Base-by-base conservation (phyloP, 1,140 invertebrate species). In the Glossosoma conforme region DNA sequence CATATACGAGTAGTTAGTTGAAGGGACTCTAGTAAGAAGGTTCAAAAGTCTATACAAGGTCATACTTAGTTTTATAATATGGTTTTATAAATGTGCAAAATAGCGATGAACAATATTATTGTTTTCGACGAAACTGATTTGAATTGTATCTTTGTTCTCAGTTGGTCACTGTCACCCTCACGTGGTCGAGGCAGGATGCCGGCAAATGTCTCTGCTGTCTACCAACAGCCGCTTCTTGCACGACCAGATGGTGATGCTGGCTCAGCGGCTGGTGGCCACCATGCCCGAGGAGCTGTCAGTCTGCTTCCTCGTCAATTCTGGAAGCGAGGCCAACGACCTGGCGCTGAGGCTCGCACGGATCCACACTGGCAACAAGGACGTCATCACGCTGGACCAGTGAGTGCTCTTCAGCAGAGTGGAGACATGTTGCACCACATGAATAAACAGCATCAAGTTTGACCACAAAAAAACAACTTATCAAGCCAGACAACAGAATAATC, bases 261-360 rank as follows among this genome's bases (percentile, higher is more conserved):
- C 96, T 0, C 77, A 93, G 62, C 84, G 85, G 59, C 71, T 98
- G 48, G 83, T 88, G 2, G 80, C 79, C 36, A 86, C 92, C 14
- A 78, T 98, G 64, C 89, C 89, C 2, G 79, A 84, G 42, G 76
- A 80, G 25, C 68, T 92, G n/a, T 91, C 87, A 11, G 92, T 98
- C 5, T 96, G 94, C 63, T 98, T 91, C 74, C 91, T 98, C 60
- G 93, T 97, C 13, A 99, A 99, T 71, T 99, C 97, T 2, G 97
- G 95, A n/a, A 98, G 94, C 20, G 96, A 99, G 76, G 95, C 97
- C 2, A 99, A 99, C 74, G 97, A 99, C 74, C 75, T 99, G 55
- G 97, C 97, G 0, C 67, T 99, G 4, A 80, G 95, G 36, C 73
- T 99, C 33, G 92, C 95, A 1, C 78, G 87, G 47, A 82, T 91